A percentile compares a stretch with the other conserved stretches of the same genome.
Conservation (phyloP, 2,888 invertebrate genomes). For the Leptarthrus brevirostris region DNA sequence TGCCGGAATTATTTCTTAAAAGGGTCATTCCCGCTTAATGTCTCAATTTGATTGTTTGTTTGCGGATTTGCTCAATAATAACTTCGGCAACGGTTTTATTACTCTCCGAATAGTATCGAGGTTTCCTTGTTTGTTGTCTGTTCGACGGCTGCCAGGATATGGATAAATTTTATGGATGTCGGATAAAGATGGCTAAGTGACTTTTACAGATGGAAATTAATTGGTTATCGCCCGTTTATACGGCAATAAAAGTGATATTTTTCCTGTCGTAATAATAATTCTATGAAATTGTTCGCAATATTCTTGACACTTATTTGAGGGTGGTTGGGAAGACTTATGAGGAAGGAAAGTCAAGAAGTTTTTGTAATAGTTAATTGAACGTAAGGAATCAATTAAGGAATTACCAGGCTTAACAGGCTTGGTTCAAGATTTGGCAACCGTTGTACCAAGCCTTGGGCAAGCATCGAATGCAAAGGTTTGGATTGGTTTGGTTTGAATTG, state of each 20-base stretch:
- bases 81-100: conserved; percentile 30
- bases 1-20: conserved; percentile 52
- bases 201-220: conserved; percentile 36
- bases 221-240: conserved; percentile 32
- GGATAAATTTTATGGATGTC: conserved; percentile 14
- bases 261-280: conserved; percentile 1
- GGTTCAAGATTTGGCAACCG: too few species aligned
- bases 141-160: conserved; percentile 7
- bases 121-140: conserved; percentile 32
- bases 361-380: too few species aligned
- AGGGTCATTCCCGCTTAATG: conserved; percentile 57
- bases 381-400: too few species aligned
- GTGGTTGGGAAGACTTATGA: too few species aligned
- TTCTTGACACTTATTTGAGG: background rate
- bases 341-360: too few species aligned
- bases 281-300: background rate
- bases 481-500: too few species aligned
- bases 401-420: too few species aligned
- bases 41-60: conserved; percentile 57
- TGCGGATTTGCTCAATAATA: conserved; percentile 55
- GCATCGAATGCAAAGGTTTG: too few species aligned
- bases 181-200: conserved; percentile 17
- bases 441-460: too few species aligned
- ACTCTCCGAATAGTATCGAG: conserved; percentile 24
- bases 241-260: conserved; percentile 6